These are phyloP conservation scores for Volucella bombylans DNA, from an alignment of 2,888 invertebrate species.

Conservation along the genomic window DNA sequence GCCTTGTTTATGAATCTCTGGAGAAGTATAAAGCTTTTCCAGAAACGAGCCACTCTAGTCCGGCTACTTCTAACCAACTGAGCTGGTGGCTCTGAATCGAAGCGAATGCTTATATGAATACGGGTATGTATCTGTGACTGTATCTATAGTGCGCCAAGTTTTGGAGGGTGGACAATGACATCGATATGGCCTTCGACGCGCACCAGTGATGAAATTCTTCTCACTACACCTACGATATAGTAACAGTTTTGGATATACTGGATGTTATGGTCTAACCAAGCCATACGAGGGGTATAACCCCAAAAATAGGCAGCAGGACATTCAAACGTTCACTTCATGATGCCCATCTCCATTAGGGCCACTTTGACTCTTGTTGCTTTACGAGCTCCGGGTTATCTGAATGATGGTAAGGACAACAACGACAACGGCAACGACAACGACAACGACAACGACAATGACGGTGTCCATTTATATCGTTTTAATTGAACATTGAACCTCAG, in stretches of 20 bases:
- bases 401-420: conserved; percentile 38
- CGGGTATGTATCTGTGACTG: too few species aligned
- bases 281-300: conserved; percentile 32
- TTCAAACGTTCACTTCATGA: conserved; percentile 6
- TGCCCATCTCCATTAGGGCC: conserved; percentile 11
- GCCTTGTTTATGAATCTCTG: conserved; percentile 68
- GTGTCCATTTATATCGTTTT: conserved; percentile 66
- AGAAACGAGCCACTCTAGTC: conserved; percentile 20
- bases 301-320: conserved; percentile 36
- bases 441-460: conserved; percentile 49
- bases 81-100: conserved; percentile 32
- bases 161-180: conserved; percentile 5
- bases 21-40: conserved; percentile 53
- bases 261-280: conserved; percentile 46
- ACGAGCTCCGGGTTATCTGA: conserved; percentile 8
- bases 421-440: background rate
- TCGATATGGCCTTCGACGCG: conserved; percentile 31
- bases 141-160: conserved; percentile 2
- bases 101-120: conserved; percentile 32
- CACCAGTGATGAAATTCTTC: conserved; percentile 38
- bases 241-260: conserved; percentile 31
- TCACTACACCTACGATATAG: background rate
- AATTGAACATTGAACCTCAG: conserved; percentile 70
- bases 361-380: conserved; percentile 16
- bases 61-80: conserved; percentile 21